Base-by-base conservation (phyloP, 2,113 vertebrate species). In the Stigmatopora nigra region DNA sequence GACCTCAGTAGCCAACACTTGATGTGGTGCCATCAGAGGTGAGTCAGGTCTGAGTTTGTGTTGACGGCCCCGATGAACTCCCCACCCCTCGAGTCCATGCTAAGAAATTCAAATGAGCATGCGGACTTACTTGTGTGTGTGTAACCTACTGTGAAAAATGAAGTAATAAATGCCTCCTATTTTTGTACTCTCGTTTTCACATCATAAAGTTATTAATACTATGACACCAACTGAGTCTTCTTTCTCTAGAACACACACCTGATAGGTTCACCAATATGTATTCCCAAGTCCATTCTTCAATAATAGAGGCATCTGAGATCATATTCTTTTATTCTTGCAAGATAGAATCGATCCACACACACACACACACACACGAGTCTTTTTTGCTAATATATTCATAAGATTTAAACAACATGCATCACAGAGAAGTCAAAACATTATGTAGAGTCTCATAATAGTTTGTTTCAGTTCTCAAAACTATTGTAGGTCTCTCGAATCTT, bases 101-200 rank as follows among this genome's bases (percentile, higher is more conserved):
- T 31, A 31, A 75, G 67, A 47, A 70, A 67, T 71, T 69, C 25
- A 69, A 71, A 41, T 20, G 63, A 65, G 61, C 57, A 36, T n/a
- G 63, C 46, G 65, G 71, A 71, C 80, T 71, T 80, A 69, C 78
- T 77, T 82, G 67, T 88, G 86, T 88, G 86, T 88, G 36, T 60
- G 38, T 41, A 19, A 87, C 81, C 80, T 87, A 85, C 88, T 89
- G 91, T 92, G 86, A 92, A 91, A 86, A 86, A 85, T 72, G 73
- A 69, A 88, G 86, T 84, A 82, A 85, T 77, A 77, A 88, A 87
- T 89, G 69, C 86, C 88, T 86, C 82, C 80, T 89, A 89, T 92
- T 92, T 92, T 90, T 93, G 88, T 93, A 92, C 92, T 91, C 91
- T 88, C 90, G 70, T 79, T 78, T 85, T 72, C 84, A 75, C 76